Evolutionary conservation across 2,797 vertebrate species (phyloP).

Genomic region (Enteromius treurensis): DNA sequence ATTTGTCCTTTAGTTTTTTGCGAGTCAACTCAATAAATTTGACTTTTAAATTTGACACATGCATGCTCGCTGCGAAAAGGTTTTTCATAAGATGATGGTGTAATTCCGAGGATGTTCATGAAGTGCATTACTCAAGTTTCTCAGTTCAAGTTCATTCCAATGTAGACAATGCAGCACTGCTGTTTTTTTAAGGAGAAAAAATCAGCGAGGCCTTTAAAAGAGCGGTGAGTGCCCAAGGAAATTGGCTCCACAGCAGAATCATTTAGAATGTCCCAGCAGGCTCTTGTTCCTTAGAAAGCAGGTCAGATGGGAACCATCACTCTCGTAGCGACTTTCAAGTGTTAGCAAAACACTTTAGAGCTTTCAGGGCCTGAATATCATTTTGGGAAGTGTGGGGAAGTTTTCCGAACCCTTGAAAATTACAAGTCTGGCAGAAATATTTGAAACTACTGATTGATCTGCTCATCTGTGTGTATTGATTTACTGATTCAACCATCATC

Average conservation of each 20-base stretch:
- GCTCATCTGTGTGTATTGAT: not conserved
- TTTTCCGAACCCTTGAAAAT: not conserved
- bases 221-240: not conserved
- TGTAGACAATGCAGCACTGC: not conserved
- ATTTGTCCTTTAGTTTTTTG: not conserved
- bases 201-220: slow-evolving; percentile 10
- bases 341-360: not conserved
- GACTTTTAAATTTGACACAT: slow-evolving; percentile 49
- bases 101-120: slow-evolving; percentile 40
- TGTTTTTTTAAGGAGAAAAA: not conserved
- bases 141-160: slow-evolving; percentile 3
- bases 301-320: not conserved
- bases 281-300: not conserved
- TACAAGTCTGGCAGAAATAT: not conserved
- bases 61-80: slow-evolving; percentile 49
- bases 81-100: slow-evolving; percentile 58
- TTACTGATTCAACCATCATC: not conserved
- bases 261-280: slow-evolving; percentile 6
- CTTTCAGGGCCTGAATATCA: not conserved
- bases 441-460: not conserved
- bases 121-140: slow-evolving; percentile 43
- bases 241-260: not conserved
- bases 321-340: not conserved
- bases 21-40: slow-evolving; percentile 33
- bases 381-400: not conserved